A percentile compares a stretch with the other conserved stretches of the same genome.
Conservation (phyloP, 1,140 invertebrate species). For the Dreissena polymorpha region DNA sequence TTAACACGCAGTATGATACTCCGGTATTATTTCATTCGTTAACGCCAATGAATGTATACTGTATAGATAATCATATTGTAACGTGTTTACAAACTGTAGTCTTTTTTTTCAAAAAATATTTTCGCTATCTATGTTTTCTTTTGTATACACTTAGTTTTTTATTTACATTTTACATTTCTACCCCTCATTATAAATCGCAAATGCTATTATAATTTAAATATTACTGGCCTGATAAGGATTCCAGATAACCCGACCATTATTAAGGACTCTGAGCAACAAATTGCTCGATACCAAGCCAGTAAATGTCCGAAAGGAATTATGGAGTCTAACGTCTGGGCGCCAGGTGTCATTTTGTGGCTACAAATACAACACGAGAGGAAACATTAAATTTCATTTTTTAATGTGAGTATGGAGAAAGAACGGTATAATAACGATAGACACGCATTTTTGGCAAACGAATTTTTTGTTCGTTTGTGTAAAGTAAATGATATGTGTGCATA, state of each 20-base stretch:
- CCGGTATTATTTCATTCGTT: too few species aligned
- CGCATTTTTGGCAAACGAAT: neutral
- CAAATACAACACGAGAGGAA: neutral
- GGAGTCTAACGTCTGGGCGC: slow-evolving; percentile 47
- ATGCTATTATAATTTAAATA: too few species aligned
- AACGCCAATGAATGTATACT: too few species aligned
- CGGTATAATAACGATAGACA: neutral
- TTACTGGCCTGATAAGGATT: slow-evolving; percentile 15
- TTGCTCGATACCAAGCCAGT: slow-evolving; percentile 32
- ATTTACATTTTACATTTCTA: too few species aligned
- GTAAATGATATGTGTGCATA: neutral
- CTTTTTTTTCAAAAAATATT: too few species aligned
- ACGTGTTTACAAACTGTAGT: too few species aligned
- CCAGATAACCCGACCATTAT: neutral
- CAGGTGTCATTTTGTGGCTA: slow-evolving; percentile 53
- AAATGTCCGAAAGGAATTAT: slow-evolving; percentile 44
- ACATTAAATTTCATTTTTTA: too few species aligned
- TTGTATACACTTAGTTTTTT: neutral
- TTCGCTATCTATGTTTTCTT: too few species aligned
- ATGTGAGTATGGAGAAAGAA: too few species aligned
- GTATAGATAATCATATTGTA: too few species aligned
- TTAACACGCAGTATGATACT: too few species aligned
- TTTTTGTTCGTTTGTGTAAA: neutral
- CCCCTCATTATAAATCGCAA: too few species aligned
- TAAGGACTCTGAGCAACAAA: neutral